These are phyloP conservation scores for Oasisia sp. DNA, from an alignment of 2,888 invertebrate genomes.

Conservation along the genomic window DNA sequence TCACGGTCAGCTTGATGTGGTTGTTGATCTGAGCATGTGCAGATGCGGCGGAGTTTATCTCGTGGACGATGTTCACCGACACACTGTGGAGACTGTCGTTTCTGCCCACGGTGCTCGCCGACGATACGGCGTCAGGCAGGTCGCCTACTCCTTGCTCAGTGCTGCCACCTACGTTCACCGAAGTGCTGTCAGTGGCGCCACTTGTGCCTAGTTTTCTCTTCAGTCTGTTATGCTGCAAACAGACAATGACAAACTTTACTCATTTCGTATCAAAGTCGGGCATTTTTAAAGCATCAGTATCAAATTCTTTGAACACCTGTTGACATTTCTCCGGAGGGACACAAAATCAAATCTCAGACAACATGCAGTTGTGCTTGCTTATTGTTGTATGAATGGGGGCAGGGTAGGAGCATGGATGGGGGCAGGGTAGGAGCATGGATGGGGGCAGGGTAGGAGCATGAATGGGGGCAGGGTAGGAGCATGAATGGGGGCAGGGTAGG, in stretches of 20 bases:
- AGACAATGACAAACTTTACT: neutral
- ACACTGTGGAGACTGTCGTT: slow-evolving; percentile 31
- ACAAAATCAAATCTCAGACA: neutral
- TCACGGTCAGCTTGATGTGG: slow-evolving; percentile 89
- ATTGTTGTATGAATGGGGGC: too few species aligned
- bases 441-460: too few species aligned
- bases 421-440: too few species aligned
- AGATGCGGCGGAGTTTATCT: slow-evolving; percentile 71
- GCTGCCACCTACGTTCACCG: neutral
- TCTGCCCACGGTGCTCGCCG: neutral
- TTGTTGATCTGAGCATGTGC: slow-evolving; percentile 70
- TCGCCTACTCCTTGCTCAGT: neutral
- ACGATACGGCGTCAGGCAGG: neutral
- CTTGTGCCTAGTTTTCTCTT: neutral
- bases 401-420: too few species aligned
- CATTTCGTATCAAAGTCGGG: neutral
- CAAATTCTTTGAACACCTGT: neutral
- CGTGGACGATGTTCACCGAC: slow-evolving; percentile 36
- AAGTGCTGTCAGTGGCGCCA: neutral
- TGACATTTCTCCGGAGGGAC: neutral
- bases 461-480: too few species aligned
- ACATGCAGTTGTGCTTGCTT: neutral
- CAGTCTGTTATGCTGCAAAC: slow-evolving; percentile 19
- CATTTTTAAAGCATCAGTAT: neutral
- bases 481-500: too few species aligned